phyloP scores from a whole-genome alignment of 2,113 vertebrate genomes.

The Capreolus pygargus region DNA sequence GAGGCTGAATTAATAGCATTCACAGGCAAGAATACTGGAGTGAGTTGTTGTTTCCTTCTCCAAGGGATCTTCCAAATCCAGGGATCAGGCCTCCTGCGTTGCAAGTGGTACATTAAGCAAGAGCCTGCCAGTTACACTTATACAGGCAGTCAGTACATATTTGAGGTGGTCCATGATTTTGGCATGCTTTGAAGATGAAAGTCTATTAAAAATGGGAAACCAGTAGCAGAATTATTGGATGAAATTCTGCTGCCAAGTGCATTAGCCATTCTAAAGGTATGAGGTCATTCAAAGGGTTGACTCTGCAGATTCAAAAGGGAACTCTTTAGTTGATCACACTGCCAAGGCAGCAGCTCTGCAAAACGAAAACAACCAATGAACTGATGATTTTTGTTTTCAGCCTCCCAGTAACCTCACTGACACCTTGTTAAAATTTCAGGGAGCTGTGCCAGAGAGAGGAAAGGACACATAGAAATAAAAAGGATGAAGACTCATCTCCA shows the following conservation, averaged over 20 bases:
- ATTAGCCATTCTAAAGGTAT: not conserved
- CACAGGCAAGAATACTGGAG: not conserved
- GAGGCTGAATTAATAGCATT: not conserved
- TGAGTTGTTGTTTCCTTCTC: not conserved
- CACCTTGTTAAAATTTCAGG: not conserved
- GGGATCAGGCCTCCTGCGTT: not conserved
- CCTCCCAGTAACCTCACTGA: not conserved
- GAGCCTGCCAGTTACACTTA: not conserved
- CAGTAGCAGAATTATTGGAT: not conserved
- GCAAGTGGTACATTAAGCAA: not conserved
- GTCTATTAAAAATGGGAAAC: not conserved
- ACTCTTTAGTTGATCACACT: not conserved
- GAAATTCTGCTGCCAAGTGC: not conserved
- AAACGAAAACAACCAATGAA: not conserved
- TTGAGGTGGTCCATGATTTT: not conserved
- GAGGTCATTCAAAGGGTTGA: not conserved
- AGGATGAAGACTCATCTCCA: not conserved
- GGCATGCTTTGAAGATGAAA: not conserved
- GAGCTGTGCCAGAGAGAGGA: not conserved
- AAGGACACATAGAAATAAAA: not conserved
- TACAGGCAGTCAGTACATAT: not conserved
- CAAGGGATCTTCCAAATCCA: not conserved
- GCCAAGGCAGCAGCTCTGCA: not conserved
- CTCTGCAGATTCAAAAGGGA: not conserved
- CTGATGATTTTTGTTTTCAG: not conserved